A percentile compares a stretch with the other conserved stretches of the same genome.
phyloP scores from a whole-genome alignment of 2,113 vertebrate species.

The Chionis minor region DNA sequence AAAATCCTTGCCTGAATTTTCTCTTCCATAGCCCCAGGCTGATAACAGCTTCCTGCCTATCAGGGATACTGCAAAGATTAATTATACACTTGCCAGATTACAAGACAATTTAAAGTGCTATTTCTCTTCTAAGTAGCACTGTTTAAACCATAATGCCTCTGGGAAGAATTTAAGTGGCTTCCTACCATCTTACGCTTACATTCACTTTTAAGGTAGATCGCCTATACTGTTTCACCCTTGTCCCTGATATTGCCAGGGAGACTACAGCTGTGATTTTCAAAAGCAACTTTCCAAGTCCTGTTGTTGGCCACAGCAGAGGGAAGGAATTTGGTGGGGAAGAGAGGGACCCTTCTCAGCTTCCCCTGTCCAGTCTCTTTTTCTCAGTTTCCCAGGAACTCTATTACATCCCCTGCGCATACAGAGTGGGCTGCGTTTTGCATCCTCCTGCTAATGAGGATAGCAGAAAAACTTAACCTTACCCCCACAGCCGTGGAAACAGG shows the following conservation, averaged over 20 bases:
- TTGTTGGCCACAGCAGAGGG: neutral
- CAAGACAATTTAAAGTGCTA: neutral
- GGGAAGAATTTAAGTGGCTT: neutral
- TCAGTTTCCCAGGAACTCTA: neutral
- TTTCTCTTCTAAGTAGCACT: neutral
- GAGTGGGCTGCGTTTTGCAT: neutral
- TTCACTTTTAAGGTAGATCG: neutral
- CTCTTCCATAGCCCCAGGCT: neutral
- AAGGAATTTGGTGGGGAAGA: neutral
- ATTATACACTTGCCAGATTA: neutral
- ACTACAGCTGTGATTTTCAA: neutral
- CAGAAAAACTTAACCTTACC: neutral
- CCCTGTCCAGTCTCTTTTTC: neutral
- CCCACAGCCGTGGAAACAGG: neutral
- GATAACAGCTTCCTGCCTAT: neutral
- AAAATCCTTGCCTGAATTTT: neutral
- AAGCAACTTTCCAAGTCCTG: neutral
- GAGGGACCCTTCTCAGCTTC: neutral
- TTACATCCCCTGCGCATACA: neutral
- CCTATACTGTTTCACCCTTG: neutral
- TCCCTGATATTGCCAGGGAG: neutral
- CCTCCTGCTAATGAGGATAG: neutral
- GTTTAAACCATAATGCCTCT: neutral
- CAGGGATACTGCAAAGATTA: neutral
- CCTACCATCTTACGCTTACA: neutral